Percentiles rank a stretch among this genome's conserved stretches.
Evolutionary conservation across 2,888 invertebrate genomes (phyloP).

Genomic region (Drosophila fungiperda): DNA sequence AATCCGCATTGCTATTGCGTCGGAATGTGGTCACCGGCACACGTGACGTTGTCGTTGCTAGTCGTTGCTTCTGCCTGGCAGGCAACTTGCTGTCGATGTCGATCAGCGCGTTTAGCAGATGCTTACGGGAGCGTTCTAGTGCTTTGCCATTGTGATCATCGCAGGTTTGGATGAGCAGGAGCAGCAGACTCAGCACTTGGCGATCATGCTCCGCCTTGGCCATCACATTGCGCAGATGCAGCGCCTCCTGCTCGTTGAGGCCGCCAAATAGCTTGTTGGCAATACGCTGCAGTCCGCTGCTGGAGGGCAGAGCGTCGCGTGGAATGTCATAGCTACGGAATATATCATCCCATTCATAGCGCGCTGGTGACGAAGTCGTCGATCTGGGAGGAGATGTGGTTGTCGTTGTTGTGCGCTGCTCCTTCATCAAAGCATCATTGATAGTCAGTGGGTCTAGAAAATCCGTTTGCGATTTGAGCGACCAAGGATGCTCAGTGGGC

Average conservation of each 20-base stretch:
- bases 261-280: slow-evolving; percentile 92
- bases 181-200: slow-evolving; percentile 90
- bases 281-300: slow-evolving; percentile 88
- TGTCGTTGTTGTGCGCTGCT: slow-evolving; percentile 62
- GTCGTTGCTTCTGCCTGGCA: slow-evolving; percentile 46
- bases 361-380: slow-evolving; percentile 80
- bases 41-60: slow-evolving; percentile 59
- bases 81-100: slow-evolving; percentile 86
- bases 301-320: slow-evolving; percentile 86
- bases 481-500: slow-evolving; percentile 85
- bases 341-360: slow-evolving; percentile 85
- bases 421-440: slow-evolving; percentile 88
- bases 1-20: slow-evolving; percentile 74
- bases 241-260: slow-evolving; percentile 90
- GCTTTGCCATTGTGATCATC: slow-evolving; percentile 90
- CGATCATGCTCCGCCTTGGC: slow-evolving; percentile 92
- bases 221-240: slow-evolving; percentile 92
- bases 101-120: slow-evolving; percentile 89
- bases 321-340: slow-evolving; percentile 86
- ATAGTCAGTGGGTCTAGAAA: slow-evolving; percentile 90
- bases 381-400: slow-evolving; percentile 76
- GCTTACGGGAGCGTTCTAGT: slow-evolving; percentile 89
- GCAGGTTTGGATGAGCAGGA: slow-evolving; percentile 92
- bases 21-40: slow-evolving; percentile 78
- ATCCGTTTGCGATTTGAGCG: slow-evolving; percentile 87